Base-by-base conservation (phyloP, 1,140 invertebrate species). In the Bombus sylvicola region DNA sequence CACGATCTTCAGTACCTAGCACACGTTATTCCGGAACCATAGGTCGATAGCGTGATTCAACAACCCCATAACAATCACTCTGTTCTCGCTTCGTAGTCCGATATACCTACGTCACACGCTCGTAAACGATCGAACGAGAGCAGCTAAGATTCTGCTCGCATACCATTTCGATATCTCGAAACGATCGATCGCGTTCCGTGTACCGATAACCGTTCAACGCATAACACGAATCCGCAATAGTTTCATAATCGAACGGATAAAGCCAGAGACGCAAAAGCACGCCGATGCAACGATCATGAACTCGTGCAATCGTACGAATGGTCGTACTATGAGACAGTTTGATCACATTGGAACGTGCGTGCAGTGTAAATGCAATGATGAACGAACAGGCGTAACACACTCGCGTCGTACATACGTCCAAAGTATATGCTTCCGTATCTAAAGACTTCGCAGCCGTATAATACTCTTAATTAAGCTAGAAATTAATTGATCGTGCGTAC, bases 371-470 rank as follows among this genome's bases (percentile, higher is more conserved):
- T 28, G 37, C 64, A 87, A 68, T 83, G 64, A 69, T 37, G 57
- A 47, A 85, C 59, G 87, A 34, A 77, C 68, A 75, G 39, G 10
- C 31, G 74, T 73, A 73, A 59, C 37, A 73, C 76, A 84, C 41
- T 57, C 78, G 66, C 37, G 53, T 86, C 37, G 37, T 84, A 64
- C 47, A 77, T 83, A 91, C 89, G 89, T 90, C 89, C 89, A 92
- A 91, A 89, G 57, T 89, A 92, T 90, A 94, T 93, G 93, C 93
- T 93, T 94, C 92, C 92, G 92, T 92, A 93, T 93, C 87, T 92
- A 92, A 93, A 93, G 93, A 93, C 91, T 92, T 90, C 91, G 90
- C 92, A 93, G 91, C 90, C 89, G 87, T 92, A 83, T 92, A 93
- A 89, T 92, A 92, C 90, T 93, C 91, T 62, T 92, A 92, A 92